Conservation (phyloP, 2,797 vertebrate genomes). For the Champsocephalus gunnari region DNA sequence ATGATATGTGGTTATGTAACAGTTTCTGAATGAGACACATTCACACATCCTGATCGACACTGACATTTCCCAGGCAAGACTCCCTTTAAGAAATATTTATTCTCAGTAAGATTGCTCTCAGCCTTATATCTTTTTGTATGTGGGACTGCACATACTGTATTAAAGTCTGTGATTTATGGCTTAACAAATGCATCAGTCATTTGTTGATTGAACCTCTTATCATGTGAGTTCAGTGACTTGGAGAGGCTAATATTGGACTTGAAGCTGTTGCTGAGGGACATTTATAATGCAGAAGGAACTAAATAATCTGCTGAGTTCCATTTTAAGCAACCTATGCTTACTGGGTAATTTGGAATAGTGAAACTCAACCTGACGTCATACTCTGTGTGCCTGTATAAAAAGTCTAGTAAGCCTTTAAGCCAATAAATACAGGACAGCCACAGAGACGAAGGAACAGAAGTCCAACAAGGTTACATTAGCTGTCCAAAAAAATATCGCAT, state of each 20-base stretch:
- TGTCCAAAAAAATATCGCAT: constrained; percentile 33
- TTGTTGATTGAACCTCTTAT: neutral
- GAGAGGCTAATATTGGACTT: constrained; percentile 9
- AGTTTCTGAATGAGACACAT: neutral
- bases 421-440: constrained; percentile 73
- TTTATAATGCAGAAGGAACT: constrained; percentile 39
- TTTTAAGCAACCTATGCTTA: constrained; percentile 42
- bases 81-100: neutral
- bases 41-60: neutral
- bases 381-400: constrained; percentile 61
- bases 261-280: constrained; percentile 18
- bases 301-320: constrained; percentile 52
- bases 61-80: neutral
- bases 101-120: neutral
- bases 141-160: neutral
- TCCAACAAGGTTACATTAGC: constrained; percentile 46
- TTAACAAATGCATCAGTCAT: neutral
- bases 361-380: constrained; percentile 51
- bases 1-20: constrained; percentile 37
- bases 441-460: constrained; percentile 58
- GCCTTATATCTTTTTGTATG: neutral
- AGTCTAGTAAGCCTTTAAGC: constrained; percentile 79
- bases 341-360: constrained; percentile 38
- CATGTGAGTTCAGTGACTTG: neutral
- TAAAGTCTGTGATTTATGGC: neutral